These are phyloP conservation scores for Diglossa cyanea DNA, from an alignment of 2,797 vertebrate species.

Conservation along the genomic window DNA sequence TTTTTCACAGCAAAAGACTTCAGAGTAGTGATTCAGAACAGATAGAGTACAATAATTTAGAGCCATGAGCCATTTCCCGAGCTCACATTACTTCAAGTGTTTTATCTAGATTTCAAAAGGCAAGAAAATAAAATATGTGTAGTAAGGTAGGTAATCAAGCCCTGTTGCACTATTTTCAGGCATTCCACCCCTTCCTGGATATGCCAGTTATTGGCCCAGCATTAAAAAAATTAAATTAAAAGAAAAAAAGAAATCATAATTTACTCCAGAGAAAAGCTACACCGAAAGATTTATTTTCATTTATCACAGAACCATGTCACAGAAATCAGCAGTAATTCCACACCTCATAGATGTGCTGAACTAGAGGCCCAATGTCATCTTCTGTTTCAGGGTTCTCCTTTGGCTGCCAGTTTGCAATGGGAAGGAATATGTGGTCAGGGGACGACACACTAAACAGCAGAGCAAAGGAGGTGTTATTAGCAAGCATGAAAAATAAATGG, in stretches of 20 bases:
- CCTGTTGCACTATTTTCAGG: background rate
- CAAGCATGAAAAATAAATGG: background rate
- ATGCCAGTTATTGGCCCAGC: background rate
- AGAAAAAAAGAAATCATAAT: background rate
- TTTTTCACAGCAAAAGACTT: background rate
- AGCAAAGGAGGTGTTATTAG: constrained; percentile 27
- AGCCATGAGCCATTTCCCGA: background rate
- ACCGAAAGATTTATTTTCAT: background rate
- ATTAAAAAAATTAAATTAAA: background rate
- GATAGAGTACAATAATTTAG: background rate
- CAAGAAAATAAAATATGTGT: background rate
- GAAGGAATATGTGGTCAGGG: constrained; percentile 91
- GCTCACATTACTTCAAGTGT: background rate
- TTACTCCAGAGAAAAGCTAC: background rate
- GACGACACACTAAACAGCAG: constrained; percentile 82
- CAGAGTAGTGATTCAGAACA: background rate
- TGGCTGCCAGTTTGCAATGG: constrained; percentile 90
- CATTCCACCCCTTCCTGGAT: background rate
- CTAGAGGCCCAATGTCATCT: constrained; percentile 91
- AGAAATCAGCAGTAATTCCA: background rate
- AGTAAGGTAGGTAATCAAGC: background rate
- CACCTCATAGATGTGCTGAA: constrained; percentile 93
- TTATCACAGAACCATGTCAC: background rate
- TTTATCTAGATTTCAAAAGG: background rate
- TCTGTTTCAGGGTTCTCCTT: constrained; percentile 81